Base-by-base conservation (phyloP, 2,797 vertebrate species). In the Syngnathus acus region DNA sequence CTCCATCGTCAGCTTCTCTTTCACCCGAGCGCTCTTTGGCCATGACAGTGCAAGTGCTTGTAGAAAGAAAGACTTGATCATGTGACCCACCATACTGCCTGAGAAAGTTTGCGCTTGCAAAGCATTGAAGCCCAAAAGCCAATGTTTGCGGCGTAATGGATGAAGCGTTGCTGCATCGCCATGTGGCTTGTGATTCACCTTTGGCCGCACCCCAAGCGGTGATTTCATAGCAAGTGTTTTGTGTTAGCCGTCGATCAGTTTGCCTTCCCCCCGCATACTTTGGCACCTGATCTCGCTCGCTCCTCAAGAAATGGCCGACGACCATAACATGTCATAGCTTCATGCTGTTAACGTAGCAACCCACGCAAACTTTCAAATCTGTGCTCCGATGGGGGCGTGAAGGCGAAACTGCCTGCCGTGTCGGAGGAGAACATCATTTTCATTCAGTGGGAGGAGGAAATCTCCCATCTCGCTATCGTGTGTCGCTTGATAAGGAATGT, bases 211-310 rank as follows among this genome's bases (percentile, higher is more conserved):
- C 48, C 37, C 42, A 66, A 37, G 70, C 68, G 65, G 37, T 78
- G 78, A 83, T 72, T 71, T 78, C 68, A 80, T 67, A 47, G 65
- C 38, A 78, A 68, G 75, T 73, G 76, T 72, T 82, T 73, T 73
- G 57, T 64, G 21, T 79, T 75, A 66, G 63, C 43, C 4, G 11
- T 32, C 26, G 3, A 32, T 32, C 26, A 32, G 2, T 32, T 32
- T 32, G 26, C 26, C 26, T 32, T 32, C 2, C 2, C 26, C 26
- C n/a, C n/a, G n/a, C n/a, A n/a, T n/a, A n/a, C n/a, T 32, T 32
- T 32, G 26, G 26, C 26, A 2, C 26, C 26, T 23, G 23, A 23
- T 23, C 23, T 23, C 23, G 23, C 23, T 23, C 23, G 23, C 23
- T 23, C 23, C 1, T 23, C 23, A 23, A 23, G 1, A 23, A 23